These are phyloP conservation scores for Monochamus saltuarius DNA, from an alignment of 1,140 invertebrate species.

Conservation along the genomic window DNA sequence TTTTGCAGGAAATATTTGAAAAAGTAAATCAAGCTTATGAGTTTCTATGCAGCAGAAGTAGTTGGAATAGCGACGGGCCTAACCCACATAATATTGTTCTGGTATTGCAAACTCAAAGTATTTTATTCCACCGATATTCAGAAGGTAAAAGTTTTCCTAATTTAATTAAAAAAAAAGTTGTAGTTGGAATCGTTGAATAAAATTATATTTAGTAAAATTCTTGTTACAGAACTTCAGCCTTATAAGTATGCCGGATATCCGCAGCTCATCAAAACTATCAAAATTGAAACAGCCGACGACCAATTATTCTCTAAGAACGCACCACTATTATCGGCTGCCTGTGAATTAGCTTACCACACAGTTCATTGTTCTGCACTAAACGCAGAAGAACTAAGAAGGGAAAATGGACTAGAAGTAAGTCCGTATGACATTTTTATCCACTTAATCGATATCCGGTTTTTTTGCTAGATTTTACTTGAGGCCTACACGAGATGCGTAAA, in stretches of 20 bases:
- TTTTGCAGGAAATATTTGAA: slow-evolving; percentile 83
- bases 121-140: slow-evolving; percentile 90
- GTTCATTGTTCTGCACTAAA: slow-evolving; percentile 96
- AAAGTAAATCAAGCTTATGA: slow-evolving; percentile 96
- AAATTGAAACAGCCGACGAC: slow-evolving; percentile 91
- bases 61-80: slow-evolving; percentile 85
- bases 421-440: not conserved
- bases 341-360: slow-evolving; percentile 94
- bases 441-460: not conserved
- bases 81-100: slow-evolving; percentile 96
- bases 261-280: slow-evolving; percentile 94
- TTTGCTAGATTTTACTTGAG: slow-evolving; percentile 71
- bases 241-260: slow-evolving; percentile 99
- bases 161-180: slow-evolving; percentile 1
- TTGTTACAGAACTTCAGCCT: slow-evolving; percentile 76
- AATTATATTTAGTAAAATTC: not conserved
- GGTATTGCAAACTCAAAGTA: slow-evolving; percentile 93
- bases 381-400: slow-evolving; percentile 93
- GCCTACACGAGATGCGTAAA: slow-evolving; percentile 90
- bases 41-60: slow-evolving; percentile 91
- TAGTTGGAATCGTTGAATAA: too few relatives aligned
- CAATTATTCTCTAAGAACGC: slow-evolving; percentile 87
- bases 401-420: slow-evolving; percentile 84
- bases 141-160: slow-evolving; percentile 60
- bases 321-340: slow-evolving; percentile 84